Base-by-base conservation (phyloP, 1,140 invertebrate species). In the Lamellibrachia luymesi region DNA sequence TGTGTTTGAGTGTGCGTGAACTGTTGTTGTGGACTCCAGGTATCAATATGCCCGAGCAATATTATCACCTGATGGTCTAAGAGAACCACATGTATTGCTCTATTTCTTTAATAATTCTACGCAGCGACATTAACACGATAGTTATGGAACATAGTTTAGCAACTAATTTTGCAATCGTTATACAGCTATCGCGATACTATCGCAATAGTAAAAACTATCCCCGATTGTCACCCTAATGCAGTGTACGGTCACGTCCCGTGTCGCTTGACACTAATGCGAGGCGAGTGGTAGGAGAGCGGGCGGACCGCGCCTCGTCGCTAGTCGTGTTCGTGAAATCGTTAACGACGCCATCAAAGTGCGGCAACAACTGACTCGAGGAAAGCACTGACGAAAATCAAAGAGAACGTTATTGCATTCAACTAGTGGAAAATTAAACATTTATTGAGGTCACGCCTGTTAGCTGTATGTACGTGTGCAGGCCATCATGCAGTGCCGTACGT, bases 381-480 rank as follows among this genome's bases (percentile, higher is more conserved):
- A 80, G 64, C 64, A 80, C 64, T 80, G 25, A 80, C 64, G 64
- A 80, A 80, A 80, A 80, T 80, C 64, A 80, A 80, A 80, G 64
- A 80, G 64, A 80, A 80, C 64, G 8, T 80, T 80, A 80, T 80
- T 22, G 13, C 64, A 80, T 80, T 22, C 64, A 80, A 22, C 64
- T 80, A 80, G 64, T 80, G 64, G 64, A 80, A 80, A 80, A 80
- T 80, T 80, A 80, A 80, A 80, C 64, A 80, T 80, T 80, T 80
- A 80, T 80, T 80, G 64, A 80, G 64, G 64, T 80, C 64, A 80
- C 64, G 64, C 64, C 64, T 80, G 7, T 80, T 80, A 4, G 64
- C 52, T 56, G 6, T 56, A 56, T 7, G 52, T 22, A 80, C 64
- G 64, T 80, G 1, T 80, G 64, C 6, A 80, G 64, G 64, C 64